Conservation (phyloP, 2,113 vertebrate species). For the Hemichromis elongatus region DNA sequence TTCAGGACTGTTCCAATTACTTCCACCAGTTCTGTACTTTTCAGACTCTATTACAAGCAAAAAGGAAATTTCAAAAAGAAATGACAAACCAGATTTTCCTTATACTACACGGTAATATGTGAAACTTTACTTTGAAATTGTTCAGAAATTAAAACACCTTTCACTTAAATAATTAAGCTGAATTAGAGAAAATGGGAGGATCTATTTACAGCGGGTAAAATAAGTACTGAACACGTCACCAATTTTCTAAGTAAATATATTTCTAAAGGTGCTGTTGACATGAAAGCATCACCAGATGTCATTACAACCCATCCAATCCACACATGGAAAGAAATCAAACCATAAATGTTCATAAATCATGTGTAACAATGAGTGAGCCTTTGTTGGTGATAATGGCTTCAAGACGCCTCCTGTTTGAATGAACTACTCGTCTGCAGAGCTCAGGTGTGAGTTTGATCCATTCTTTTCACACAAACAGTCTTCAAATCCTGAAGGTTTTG, state of each 20-base stretch:
- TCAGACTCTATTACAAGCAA: not conserved
- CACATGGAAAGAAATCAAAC: not conserved
- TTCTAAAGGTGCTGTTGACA: not conserved
- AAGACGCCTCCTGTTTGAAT: not conserved
- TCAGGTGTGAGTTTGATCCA: no score
- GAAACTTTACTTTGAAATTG: not conserved
- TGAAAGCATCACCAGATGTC: not conserved
- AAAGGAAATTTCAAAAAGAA: not conserved
- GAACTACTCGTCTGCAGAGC: not conserved
- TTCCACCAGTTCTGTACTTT: not conserved
- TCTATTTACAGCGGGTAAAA: not conserved
- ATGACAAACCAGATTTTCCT: not conserved
- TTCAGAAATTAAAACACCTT: not conserved
- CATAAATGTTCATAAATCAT: not conserved
- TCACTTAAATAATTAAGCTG: not conserved
- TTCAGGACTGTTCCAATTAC: constrained; percentile 2
- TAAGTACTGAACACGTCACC: not conserved
- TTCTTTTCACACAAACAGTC: no score
- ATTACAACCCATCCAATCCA: not conserved
- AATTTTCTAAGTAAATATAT: not conserved
- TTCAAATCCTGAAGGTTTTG: no score
- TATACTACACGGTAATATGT: not conserved
- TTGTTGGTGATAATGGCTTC: not conserved
- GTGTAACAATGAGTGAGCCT: not conserved
- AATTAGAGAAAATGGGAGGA: not conserved